phyloP scores from a whole-genome alignment of 2,113 vertebrate species.

The Quiscalus mexicanus region DNA sequence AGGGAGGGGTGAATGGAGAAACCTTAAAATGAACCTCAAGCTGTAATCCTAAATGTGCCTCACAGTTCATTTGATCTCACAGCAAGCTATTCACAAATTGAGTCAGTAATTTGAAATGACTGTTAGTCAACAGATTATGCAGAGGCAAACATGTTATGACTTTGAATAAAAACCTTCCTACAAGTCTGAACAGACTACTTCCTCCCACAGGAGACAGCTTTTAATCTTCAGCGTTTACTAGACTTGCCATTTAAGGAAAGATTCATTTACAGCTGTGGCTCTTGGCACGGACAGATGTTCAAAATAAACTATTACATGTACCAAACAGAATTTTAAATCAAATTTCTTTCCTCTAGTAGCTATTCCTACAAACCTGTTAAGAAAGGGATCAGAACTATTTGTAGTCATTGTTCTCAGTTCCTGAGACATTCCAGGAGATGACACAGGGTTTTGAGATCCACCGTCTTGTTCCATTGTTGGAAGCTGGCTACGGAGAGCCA shows the following conservation, averaged over 20 bases:
- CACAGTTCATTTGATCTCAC: slow-evolving; percentile 41
- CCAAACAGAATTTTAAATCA: slow-evolving; percentile 55
- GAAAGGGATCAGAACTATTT: slow-evolving; percentile 98
- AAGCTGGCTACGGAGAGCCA: slow-evolving; percentile 93
- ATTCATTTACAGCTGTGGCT: slow-evolving; percentile 67
- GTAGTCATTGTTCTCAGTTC: slow-evolving; percentile 97
- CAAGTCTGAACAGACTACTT: slow-evolving; percentile 74
- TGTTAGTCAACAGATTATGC: slow-evolving; percentile 64
- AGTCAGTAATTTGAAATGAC: slow-evolving; percentile 63
- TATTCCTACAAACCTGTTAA: slow-evolving; percentile 89
- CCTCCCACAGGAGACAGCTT: slow-evolving; percentile 65
- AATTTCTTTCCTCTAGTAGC: background rate
- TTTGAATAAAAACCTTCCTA: slow-evolving; percentile 43
- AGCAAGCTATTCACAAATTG: slow-evolving; percentile 37
- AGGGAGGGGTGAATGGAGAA: slow-evolving; percentile 15
- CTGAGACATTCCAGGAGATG: slow-evolving; percentile 93
- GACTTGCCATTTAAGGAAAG: slow-evolving; percentile 65
- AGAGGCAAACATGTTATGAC: slow-evolving; percentile 60
- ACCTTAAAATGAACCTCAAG: slow-evolving; percentile 51
- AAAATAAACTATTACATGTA: slow-evolving; percentile 66
- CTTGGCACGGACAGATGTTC: slow-evolving; percentile 66
- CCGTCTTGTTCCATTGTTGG: slow-evolving; percentile 95
- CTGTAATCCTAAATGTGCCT: slow-evolving; percentile 16
- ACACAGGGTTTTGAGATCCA: slow-evolving; percentile 88
- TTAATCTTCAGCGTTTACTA: slow-evolving; percentile 63